Evolutionary conservation across 2,888 invertebrate species (phyloP), one percentile per base, ranked within the genome.

Genomic region (Mimachlamys varia): DNA sequence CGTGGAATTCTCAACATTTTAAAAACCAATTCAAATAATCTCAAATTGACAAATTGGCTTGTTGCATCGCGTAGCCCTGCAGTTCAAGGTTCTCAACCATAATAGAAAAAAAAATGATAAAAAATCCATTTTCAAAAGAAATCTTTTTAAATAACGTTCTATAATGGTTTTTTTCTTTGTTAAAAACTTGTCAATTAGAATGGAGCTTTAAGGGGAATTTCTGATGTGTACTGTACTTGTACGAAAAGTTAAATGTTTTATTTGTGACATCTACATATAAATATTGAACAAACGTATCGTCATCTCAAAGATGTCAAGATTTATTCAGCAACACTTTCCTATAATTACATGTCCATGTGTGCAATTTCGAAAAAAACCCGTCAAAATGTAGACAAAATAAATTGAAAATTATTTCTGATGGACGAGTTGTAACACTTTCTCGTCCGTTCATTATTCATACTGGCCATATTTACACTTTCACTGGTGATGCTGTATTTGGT

Each of bases 11-110:
- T 33, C 76, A 76, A 76, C 2, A 22, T 33, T 76, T 76, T 76
- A 76, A 76, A 76, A 76, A 76, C 76, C 76, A 76, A 76, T 76
- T 76, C 76, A 76, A 76, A 76, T 27, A 76, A 76, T 76, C 76
- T 33, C 76, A 76, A 76, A 76, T 76, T 33, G 76, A 76, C 76
- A 76, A 76, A 76, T 76, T 76, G 33, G 33, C 33, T 76, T 76
- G 76, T 76, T 76, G 76, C 7, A 76, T 76, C 33, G 27, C 76
- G 33, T 76, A 27, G 33, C 76, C 76, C 27, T 76, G 76, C 76
- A 33, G 76, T 76, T 76, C 76, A 76, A 76, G 76, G 76, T 33
- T 33, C 76, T 76, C 76, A 33, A 33, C 76, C 17, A 13, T 33
- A 33, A 76, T 76, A 33, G 33, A 76, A 44, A 33, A 76, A 76